Evolutionary conservation across 1,140 invertebrate genomes (phyloP).

Genomic region (Himalopsyche phryganea): DNA sequence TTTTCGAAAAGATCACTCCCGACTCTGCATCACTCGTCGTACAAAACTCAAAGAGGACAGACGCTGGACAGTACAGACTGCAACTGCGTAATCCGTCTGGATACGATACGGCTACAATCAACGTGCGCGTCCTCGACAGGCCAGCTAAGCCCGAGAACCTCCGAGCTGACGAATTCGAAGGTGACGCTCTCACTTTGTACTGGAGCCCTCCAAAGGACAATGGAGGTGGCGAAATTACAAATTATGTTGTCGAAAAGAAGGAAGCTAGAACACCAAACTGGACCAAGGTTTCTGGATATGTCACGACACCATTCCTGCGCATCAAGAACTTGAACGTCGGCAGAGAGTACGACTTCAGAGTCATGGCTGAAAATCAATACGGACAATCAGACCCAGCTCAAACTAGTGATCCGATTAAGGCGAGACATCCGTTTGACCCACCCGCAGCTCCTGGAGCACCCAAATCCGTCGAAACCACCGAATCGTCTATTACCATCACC

Average conservation of each 20-base stretch:
- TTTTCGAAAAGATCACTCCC: constrained; percentile 81
- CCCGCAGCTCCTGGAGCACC: constrained; percentile 88
- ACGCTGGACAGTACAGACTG: constrained; percentile 89
- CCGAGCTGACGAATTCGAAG: constrained; percentile 89
- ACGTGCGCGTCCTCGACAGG: constrained; percentile 90
- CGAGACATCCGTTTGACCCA: constrained; percentile 94
- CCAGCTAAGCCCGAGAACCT: constrained; percentile 84
- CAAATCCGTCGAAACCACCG: constrained; percentile 78
- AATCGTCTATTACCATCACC: constrained; percentile 89
- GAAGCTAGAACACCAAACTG: constrained; percentile 79
- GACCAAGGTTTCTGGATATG: constrained; percentile 89
- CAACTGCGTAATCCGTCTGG: constrained; percentile 93
- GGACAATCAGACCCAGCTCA: constrained; percentile 89
- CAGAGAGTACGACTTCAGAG: constrained; percentile 93
- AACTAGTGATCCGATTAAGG: constrained; percentile 84
- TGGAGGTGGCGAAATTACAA: constrained; percentile 91
- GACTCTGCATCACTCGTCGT: constrained; percentile 88
- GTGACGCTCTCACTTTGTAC: constrained; percentile 89
- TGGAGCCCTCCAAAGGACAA: constrained; percentile 97
- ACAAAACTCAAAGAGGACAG: constrained; percentile 84
- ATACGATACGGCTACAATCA: constrained; percentile 89
- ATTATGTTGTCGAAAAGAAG: constrained; percentile 94
- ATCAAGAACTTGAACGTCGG: constrained; percentile 90
- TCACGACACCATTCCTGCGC: constrained; percentile 81
- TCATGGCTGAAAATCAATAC: constrained; percentile 96